Percentiles rank a stretch among this genome's conserved stretches.
phyloP scores from a whole-genome alignment of 1,140 invertebrate genomes.

The Hypsibius dujardini region DNA sequence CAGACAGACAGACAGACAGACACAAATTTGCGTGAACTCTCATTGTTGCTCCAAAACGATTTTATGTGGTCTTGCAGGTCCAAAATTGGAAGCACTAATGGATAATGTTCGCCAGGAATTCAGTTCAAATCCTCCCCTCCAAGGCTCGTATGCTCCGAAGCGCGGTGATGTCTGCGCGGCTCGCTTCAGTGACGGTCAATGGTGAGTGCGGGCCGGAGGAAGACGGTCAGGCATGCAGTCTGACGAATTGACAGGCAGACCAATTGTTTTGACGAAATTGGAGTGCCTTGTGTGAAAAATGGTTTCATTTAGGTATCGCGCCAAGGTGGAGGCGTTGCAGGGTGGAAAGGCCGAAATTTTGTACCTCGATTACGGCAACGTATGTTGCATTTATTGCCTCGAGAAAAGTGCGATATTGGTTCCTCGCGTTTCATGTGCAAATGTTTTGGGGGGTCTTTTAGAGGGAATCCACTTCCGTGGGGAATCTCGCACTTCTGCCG shows the following conservation, averaged over 20 bases:
- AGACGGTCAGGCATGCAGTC: no score
- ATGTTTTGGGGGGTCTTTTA: conserved; percentile 26
- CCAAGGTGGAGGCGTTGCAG: conserved; percentile 64
- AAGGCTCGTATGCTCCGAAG: conserved; percentile 65
- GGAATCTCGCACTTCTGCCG: conserved; percentile 50
- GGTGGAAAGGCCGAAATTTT: conserved; percentile 49
- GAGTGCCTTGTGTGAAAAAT: no score
- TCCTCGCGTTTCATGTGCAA: no score
- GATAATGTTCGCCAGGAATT: conserved; percentile 67
- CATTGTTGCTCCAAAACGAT: background rate
- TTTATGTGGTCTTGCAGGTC: conserved; percentile 40
- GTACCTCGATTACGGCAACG: conserved; percentile 93
- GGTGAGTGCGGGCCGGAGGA: conserved; percentile 34
- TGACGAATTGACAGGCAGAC: no score
- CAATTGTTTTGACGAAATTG: no score
- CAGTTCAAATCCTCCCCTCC: conserved; percentile 58
- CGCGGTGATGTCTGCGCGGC: conserved; percentile 72
- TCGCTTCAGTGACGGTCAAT: conserved; percentile 68
- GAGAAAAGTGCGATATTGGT: no score
- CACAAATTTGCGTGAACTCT: conserved; percentile 20
- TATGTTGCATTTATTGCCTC: no score
- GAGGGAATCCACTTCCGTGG: conserved; percentile 32
- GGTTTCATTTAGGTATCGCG: conserved; percentile 48
- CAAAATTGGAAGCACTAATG: conserved; percentile 64
- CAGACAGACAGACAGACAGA: no score